phyloP scores from a whole-genome alignment of 1,140 invertebrate genomes.

The Sarcophaga peregrina region DNA sequence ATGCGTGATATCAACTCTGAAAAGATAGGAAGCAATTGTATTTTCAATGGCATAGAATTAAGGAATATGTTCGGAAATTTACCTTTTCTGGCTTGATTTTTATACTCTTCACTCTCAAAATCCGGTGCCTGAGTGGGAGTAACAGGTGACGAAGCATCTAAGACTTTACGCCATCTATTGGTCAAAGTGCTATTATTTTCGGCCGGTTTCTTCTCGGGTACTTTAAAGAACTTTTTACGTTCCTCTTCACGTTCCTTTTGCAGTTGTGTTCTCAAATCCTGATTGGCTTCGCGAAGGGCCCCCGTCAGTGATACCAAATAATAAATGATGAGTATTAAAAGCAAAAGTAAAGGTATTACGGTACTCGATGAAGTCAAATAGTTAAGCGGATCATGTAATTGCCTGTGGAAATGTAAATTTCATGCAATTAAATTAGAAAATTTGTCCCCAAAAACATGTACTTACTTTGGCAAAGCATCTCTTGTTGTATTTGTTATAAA shows the following conservation, averaged over 20 bases:
- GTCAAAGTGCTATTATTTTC: slow-evolving; percentile 66
- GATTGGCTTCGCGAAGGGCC: slow-evolving; percentile 91
- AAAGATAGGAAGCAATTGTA: neutral
- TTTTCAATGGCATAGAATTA: too few species aligned
- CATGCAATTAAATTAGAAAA: neutral
- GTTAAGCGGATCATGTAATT: slow-evolving; percentile 76
- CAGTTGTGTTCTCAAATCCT: slow-evolving; percentile 87
- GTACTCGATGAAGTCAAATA: slow-evolving; percentile 94
- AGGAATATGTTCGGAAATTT: slow-evolving; percentile 4
- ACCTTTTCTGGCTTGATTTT: slow-evolving; percentile 65
- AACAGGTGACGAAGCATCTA: slow-evolving; percentile 63
- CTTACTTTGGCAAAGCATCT: slow-evolving; percentile 74
- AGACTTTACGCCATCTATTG: slow-evolving; percentile 65
- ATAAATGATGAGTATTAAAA: slow-evolving; percentile 93
- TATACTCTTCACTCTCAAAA: slow-evolving; percentile 63
- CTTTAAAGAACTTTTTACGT: slow-evolving; percentile 90
- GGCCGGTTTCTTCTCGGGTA: slow-evolving; percentile 73
- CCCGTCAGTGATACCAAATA: slow-evolving; percentile 92
- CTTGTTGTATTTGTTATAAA: slow-evolving; percentile 86
- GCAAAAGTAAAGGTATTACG: slow-evolving; percentile 91
- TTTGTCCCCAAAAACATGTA: neutral
- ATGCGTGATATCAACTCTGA: slow-evolving; percentile 73
- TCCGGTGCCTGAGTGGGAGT: slow-evolving; percentile 62
- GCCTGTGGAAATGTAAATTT: slow-evolving; percentile 46
- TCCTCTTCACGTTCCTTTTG: slow-evolving; percentile 91